phyloP scores from a whole-genome alignment of 2,113 vertebrate species.

The Tamias sibiricus region DNA sequence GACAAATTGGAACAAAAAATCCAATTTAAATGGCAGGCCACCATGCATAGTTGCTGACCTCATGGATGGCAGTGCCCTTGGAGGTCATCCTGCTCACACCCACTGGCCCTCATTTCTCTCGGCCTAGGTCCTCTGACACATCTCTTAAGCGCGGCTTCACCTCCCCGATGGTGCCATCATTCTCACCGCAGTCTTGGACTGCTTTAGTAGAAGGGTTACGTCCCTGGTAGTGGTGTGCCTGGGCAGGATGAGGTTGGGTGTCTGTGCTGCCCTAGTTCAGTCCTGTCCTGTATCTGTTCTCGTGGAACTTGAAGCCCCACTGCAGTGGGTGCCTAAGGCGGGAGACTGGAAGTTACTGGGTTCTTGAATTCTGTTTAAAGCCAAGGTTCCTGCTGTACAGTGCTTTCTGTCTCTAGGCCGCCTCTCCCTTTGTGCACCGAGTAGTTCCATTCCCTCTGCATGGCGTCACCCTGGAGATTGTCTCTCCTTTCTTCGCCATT shows the following conservation, averaged over 20 bases:
- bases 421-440: neutral
- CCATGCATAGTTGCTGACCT: neutral
- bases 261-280: no score
- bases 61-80: neutral
- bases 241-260: rapidly evolving
- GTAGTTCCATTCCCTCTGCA: neutral
- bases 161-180: neutral
- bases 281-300: neutral
- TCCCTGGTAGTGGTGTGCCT: no score
- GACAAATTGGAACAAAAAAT: slow-evolving; percentile 15
- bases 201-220: neutral
- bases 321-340: neutral
- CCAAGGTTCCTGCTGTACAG: neutral
- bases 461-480: neutral
- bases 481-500: neutral
- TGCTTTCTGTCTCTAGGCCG: neutral
- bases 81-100: neutral
- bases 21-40: neutral
- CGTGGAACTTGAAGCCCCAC: neutral
- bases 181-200: neutral
- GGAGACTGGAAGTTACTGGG: neutral
- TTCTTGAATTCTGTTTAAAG: neutral
- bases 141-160: rapidly evolving
- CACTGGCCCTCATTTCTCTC: no score
- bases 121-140: neutral